Percentiles rank a stretch among this genome's conserved stretches.
phyloP scores from a whole-genome alignment of 37 sponge, comb jelly and placozoan species.

The Crambe crambe region DNA sequence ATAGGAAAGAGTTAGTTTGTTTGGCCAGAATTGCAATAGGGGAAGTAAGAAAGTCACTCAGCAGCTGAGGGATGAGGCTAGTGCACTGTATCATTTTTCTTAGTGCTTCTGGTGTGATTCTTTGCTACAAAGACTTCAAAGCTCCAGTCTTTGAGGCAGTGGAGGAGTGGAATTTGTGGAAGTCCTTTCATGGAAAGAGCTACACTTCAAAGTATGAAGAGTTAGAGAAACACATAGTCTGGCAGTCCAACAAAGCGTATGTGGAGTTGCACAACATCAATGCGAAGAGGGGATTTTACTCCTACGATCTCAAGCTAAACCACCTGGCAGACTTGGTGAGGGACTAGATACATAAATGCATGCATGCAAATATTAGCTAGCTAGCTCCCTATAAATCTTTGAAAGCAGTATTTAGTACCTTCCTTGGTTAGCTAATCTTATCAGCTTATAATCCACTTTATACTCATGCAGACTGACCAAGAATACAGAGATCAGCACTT shows the following conservation, averaged over 20 bases:
- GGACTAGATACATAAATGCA: too few species aligned
- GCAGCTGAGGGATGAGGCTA: not conserved
- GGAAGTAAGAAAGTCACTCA: not conserved
- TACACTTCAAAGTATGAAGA: conserved; percentile 25
- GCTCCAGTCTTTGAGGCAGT: conserved; percentile 8
- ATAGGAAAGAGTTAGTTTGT: too few species aligned
- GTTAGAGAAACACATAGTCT: conserved; percentile 41
- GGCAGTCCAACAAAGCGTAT: conserved; percentile 40
- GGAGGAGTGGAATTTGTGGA: conserved; percentile 54
- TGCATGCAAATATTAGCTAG: too few species aligned
- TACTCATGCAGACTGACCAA: conserved; percentile 12
- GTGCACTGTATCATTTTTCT: conserved; percentile 1
- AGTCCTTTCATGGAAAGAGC: conserved; percentile 16
- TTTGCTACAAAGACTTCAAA: not conserved
- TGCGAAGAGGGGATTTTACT: conserved; percentile 8
- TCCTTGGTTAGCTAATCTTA: not conserved
- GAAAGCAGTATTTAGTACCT: not conserved
- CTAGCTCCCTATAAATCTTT: not conserved
- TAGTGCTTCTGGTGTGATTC: not conserved
- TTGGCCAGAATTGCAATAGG: too few species aligned
- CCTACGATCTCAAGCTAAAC: conserved; percentile 39
- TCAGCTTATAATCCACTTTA: not conserved
- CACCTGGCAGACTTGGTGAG: conserved; percentile 49
- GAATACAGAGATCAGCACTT: conserved; percentile 16
- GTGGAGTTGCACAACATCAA: conserved; percentile 37